These are phyloP conservation scores for Orthosia gracilis DNA, from an alignment of 2,888 invertebrate genomes.

Conservation along the genomic window DNA sequence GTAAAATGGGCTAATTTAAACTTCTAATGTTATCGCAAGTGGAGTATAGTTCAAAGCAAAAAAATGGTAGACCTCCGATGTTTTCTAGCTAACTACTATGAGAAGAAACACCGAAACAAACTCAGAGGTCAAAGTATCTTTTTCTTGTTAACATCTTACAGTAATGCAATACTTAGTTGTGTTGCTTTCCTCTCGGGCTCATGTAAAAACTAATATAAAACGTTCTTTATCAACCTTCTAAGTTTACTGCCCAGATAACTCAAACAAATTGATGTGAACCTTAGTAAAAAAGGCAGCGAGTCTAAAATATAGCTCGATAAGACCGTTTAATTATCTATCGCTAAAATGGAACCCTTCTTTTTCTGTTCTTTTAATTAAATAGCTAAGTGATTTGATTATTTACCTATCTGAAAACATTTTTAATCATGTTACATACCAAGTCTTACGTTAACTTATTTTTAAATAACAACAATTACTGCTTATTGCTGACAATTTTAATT, in stretches of 20 bases:
- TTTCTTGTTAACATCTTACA: not conserved
- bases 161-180: not conserved
- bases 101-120: too few species aligned
- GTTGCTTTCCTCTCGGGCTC: not conserved
- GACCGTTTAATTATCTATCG: slow-evolving; percentile 23
- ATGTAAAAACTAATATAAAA: not conserved
- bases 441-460: too few species aligned
- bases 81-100: too few species aligned
- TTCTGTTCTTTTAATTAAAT: slow-evolving; percentile 32
- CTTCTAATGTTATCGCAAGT: too few species aligned
- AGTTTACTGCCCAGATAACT: slow-evolving; percentile 35
- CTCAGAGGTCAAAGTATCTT: too few species aligned
- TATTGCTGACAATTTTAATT: too few species aligned
- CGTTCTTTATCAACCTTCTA: slow-evolving; percentile 22
- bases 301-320: slow-evolving; percentile 31
- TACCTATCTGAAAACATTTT: slow-evolving; percentile 16
- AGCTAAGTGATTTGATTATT: slow-evolving; percentile 34
- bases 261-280: not conserved
- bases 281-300: slow-evolving; percentile 6
- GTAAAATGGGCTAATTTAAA: too few species aligned
- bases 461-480: too few species aligned
- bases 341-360: slow-evolving; percentile 20
- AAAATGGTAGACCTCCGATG: too few species aligned
- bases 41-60: too few species aligned
- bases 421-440: too few species aligned